Evolutionary conservation across 1,140 invertebrate species (phyloP).

Genomic region (Drosophila subobscura): DNA sequence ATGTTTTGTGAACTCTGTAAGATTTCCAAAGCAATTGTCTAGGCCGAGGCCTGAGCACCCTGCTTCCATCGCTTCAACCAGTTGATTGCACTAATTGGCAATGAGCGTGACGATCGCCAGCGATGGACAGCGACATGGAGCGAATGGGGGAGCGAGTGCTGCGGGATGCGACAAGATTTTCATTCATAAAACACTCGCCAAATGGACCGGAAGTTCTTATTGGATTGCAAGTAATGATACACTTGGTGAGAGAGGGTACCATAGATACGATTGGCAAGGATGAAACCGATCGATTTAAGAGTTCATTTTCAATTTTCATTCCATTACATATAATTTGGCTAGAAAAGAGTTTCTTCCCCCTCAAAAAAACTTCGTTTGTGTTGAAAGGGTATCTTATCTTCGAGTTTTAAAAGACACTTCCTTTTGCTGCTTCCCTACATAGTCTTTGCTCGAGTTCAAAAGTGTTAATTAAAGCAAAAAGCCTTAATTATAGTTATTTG

Average conservation of each 20-base stretch:
- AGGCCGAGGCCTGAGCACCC: background rate
- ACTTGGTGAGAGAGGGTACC: constrained; percentile 22
- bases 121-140: constrained; percentile 26
- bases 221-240: constrained; percentile 53
- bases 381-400: constrained; percentile 7
- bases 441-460: constrained; percentile 59
- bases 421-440: background rate
- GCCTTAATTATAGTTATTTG: constrained; percentile 42
- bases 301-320: background rate
- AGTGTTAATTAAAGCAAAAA: constrained; percentile 74
- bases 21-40: constrained; percentile 50
- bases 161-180: constrained; percentile 45
- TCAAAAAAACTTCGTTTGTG: too few species aligned
- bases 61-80: background rate
- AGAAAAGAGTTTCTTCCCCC: too few species aligned
- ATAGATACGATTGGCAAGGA: too few species aligned
- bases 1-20: constrained; percentile 70
- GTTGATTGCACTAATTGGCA: constrained; percentile 76
- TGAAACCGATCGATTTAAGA: too few species aligned
- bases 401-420: background rate
- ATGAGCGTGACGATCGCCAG: constrained; percentile 45
- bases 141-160: constrained; percentile 50
- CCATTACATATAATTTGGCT: too few species aligned
- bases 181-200: constrained; percentile 55
- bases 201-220: constrained; percentile 56